Evolutionary conservation across 2,888 invertebrate genomes (phyloP), one percentile per base, ranked within the genome.

Genomic region (Melinopterus prodromus): DNA sequence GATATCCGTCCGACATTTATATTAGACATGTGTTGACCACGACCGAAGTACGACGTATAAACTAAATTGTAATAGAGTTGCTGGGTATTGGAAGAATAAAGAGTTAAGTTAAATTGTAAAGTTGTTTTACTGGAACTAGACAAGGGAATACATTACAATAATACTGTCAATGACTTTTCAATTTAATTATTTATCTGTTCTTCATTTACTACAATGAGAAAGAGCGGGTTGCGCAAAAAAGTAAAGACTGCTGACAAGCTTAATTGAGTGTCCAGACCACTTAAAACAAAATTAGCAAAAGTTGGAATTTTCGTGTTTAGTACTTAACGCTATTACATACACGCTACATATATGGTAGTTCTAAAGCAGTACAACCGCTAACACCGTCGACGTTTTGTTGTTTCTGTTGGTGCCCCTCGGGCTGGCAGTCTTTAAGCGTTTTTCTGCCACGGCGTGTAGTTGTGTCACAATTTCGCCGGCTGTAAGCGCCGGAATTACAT

Each of bases 401-500:
- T 74, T 74, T 74, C 71, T 36, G 74, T 37, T 74, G 36, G 16
- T 35, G 15, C 26, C 71, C 15, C 36, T 37, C 35, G 74, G n/a
- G 74, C 37, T 37, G 35, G 35, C 36, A 37, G 74, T 37, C 53
- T 53, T 53, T 53, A 53, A 53, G 74, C 15, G 35, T 37, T 74
- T 35, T 71, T 71, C 71, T 16, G 74, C 26, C 35, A 35, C 36
- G 74, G n/a, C 74, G 16, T 74, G 74, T 35, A 37, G 74, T 37
- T 74, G 78, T 81, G 79, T 81, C 81, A 82, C 84, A 83, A 83
- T 84, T 84, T 82, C 81, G 78, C 75, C 82, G 83, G 81, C 82
- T 82, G 84, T 83, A 82, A 84, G 82, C 83, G 81, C 78, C 81
- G 83, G 83, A 84, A 84, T 84, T 83, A 82, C 82, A 83, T 83